phyloP scores from a whole-genome alignment of 2,888 invertebrate species.

The Pecten maximus region DNA sequence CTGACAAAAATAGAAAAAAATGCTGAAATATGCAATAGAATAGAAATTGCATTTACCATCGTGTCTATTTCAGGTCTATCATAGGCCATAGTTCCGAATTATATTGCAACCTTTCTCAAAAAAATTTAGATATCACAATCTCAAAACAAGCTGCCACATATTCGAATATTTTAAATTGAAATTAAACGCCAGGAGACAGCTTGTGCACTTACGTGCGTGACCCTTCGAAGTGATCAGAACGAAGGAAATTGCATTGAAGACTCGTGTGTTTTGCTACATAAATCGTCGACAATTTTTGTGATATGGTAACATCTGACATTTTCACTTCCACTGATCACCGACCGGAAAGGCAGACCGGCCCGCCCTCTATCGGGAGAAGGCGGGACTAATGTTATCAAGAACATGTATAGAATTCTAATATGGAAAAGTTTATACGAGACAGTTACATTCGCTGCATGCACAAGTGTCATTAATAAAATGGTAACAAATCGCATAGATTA shows the following conservation, averaged over 20 bases:
- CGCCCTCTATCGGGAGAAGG: not conserved
- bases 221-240: not conserved
- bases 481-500: not conserved
- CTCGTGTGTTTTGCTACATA: not conserved
- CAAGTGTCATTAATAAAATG: not conserved
- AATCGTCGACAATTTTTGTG: conserved; percentile 27
- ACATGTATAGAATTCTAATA: not conserved
- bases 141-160: not conserved
- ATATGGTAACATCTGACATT: not conserved
- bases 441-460: not conserved
- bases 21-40: not conserved
- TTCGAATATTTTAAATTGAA: not conserved
- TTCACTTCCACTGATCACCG: not conserved
- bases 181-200: not conserved
- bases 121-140: not conserved
- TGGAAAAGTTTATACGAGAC: not conserved
- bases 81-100: not conserved
- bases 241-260: not conserved
- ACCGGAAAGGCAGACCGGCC: conserved; percentile 21
- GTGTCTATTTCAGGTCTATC: not conserved
- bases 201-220: not conserved
- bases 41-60: not conserved
- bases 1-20: not conserved
- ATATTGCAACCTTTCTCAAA: not conserved
- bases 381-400: not conserved